Percentiles rank a stretch among this genome's conserved stretches.
Evolutionary conservation across 2,113 vertebrate species (phyloP).

Genomic region (Sinocyclocheilus grahami): DNA sequence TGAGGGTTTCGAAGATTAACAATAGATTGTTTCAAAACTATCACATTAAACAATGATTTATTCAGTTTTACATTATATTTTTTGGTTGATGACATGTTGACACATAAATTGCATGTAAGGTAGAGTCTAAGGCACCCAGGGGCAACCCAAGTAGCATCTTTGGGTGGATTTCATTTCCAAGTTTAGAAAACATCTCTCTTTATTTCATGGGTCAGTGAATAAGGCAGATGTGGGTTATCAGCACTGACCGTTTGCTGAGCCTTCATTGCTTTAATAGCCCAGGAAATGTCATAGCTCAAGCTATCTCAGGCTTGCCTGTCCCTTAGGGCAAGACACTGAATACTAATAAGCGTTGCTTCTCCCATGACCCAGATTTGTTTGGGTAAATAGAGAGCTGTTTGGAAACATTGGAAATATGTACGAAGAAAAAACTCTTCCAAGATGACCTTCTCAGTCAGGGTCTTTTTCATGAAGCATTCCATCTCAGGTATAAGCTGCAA

Average conservation of each 20-base stretch:
- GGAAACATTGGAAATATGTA: constrained; percentile 33
- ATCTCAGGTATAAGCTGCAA: constrained; percentile 2
- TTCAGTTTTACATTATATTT: not conserved
- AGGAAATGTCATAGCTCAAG: constrained; percentile 30
- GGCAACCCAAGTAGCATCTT: not conserved
- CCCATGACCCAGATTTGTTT: constrained; percentile 46
- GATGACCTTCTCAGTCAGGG: constrained; percentile 32
- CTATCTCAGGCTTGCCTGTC: constrained; percentile 33
- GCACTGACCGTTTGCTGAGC: constrained; percentile 32
- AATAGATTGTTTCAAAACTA: not conserved
- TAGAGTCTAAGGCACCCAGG: not conserved
- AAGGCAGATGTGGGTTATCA: constrained; percentile 32
- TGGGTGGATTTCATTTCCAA: not conserved
- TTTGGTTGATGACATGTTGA: not conserved
- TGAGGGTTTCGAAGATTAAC: not conserved
- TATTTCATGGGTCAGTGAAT: constrained; percentile 37
- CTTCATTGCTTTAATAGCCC: constrained; percentile 37
- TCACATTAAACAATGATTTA: constrained; percentile 5
- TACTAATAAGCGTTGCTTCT: constrained; percentile 29
- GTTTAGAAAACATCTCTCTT: constrained; percentile 22
- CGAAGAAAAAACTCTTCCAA: not conserved
- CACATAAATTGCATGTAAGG: not conserved
- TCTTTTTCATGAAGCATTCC: constrained; percentile 15
- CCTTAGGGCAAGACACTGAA: constrained; percentile 25
- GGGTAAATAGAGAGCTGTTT: constrained; percentile 28